Percentiles rank a stretch among this genome's conserved stretches.
Evolutionary conservation across 2,797 vertebrate genomes (phyloP).

Genomic region (Rhabdomys pumilio): DNA sequence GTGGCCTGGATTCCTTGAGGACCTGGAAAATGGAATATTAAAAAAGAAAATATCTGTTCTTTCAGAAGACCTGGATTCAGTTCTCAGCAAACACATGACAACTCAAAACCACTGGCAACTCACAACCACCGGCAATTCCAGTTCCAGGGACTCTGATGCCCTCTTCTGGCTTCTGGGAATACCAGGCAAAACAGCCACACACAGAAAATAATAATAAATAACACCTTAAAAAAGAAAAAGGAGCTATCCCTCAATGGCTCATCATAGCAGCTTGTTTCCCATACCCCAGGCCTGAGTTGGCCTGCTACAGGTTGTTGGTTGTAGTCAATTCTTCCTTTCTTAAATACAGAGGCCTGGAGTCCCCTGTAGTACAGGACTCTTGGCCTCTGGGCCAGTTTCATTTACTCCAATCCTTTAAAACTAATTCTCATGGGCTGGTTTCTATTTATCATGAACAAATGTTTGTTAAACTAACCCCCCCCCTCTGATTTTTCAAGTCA

Average conservation of each 20-base stretch:
- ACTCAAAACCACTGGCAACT: not conserved
- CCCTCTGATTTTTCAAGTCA: not conserved
- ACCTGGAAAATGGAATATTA: not conserved
- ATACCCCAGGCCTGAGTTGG: not conserved
- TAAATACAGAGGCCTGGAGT: not conserved
- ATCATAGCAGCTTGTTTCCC: not conserved
- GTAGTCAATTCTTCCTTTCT: not conserved
- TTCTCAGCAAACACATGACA: not conserved
- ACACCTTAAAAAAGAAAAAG: not conserved
- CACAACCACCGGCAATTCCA: not conserved
- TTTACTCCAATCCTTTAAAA: not conserved
- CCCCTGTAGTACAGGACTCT: not conserved
- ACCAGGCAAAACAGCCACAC: not conserved
- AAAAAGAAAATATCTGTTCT: not conserved
- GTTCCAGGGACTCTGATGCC: not conserved
- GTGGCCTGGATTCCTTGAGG: not conserved
- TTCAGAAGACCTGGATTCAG: not conserved
- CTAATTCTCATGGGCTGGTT: not conserved
- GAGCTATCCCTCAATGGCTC: not conserved
- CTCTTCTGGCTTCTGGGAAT: not conserved
- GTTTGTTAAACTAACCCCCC: not conserved
- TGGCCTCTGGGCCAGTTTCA: not conserved
- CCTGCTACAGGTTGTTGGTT: not conserved
- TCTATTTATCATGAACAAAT: constrained; percentile 15
- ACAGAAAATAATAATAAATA: not conserved